phyloP scores from a whole-genome alignment of 2,888 invertebrate species.

The Campopleginae sp. region DNA sequence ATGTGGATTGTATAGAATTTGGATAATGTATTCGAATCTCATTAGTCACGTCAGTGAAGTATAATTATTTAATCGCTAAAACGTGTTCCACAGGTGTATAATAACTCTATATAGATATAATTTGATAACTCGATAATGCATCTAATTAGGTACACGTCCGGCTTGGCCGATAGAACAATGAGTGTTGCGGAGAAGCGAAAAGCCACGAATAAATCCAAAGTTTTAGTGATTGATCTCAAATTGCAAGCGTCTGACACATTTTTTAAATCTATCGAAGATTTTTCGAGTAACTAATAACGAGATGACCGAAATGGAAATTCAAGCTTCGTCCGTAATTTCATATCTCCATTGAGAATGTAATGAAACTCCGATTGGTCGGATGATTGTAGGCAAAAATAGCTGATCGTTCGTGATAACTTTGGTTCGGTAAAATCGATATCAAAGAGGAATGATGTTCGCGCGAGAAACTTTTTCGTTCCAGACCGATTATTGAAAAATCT shows the following conservation, averaged over 20 bases:
- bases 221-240: slow-evolving; percentile 9
- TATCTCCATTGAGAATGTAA: not conserved
- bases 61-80: slow-evolving; percentile 37
- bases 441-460: slow-evolving; percentile 75
- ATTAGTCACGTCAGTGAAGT: slow-evolving; percentile 27
- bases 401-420: slow-evolving; percentile 67
- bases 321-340: not conserved
- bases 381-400: slow-evolving; percentile 71
- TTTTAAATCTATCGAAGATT: not conserved
- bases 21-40: slow-evolving; percentile 26
- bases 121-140: slow-evolving; percentile 62
- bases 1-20: slow-evolving; percentile 37
- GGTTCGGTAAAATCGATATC: slow-evolving; percentile 62
- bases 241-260: slow-evolving; percentile 29
- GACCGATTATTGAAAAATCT: slow-evolving; percentile 12
- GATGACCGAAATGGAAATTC: slow-evolving; percentile 10
- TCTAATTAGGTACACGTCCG: slow-evolving; percentile 68
- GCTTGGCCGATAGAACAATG: slow-evolving; percentile 67
- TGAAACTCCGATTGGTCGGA: slow-evolving; percentile 30
- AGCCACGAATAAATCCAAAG: slow-evolving; percentile 66
- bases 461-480: slow-evolving; percentile 9
- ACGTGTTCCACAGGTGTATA: slow-evolving; percentile 51
- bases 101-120: slow-evolving; percentile 57
- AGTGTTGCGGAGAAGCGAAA: slow-evolving; percentile 69
- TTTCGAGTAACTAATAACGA: not conserved